These are phyloP conservation scores for Heliconius sara DNA, from an alignment of 2,888 invertebrate genomes.

Conservation along the genomic window DNA sequence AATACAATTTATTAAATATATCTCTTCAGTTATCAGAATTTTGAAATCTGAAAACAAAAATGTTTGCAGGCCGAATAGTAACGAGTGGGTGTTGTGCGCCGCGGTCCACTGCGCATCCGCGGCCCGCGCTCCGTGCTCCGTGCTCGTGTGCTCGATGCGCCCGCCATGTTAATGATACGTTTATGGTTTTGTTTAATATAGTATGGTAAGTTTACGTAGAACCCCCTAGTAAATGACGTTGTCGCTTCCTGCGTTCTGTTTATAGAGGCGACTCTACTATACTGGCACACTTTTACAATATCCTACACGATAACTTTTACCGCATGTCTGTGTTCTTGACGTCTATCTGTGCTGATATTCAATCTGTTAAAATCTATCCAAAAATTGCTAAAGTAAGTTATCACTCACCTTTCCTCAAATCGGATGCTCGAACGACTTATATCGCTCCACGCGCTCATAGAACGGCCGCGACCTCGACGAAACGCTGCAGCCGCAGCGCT, in stretches of 20 bases:
- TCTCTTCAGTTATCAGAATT: constrained; percentile 8
- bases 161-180: constrained; percentile 46
- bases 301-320: constrained; percentile 21
- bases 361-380: not conserved
- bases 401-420: constrained; percentile 88
- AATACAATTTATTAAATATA: not conserved
- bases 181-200: constrained; percentile 41
- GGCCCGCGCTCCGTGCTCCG: constrained; percentile 6
- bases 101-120: constrained; percentile 47
- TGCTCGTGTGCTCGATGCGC: constrained; percentile 36
- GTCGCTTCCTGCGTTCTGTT: constrained; percentile 28
- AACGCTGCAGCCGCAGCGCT: constrained; percentile 77
- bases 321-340: constrained; percentile 38
- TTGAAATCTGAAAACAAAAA: not conserved
- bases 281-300: constrained; percentile 32
- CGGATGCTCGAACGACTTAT: constrained; percentile 92
- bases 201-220: constrained; percentile 48
- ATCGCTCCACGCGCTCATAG: constrained; percentile 95
- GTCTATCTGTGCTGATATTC: constrained; percentile 17
- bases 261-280: constrained; percentile 12
- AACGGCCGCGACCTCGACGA: constrained; percentile 85
- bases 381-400: not conserved
- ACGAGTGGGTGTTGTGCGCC: constrained; percentile 6
- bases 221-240: constrained; percentile 35
- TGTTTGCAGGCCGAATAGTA: not conserved